Base-by-base conservation (phyloP, 1,140 invertebrate genomes). In the Parapsyche elsis region DNA sequence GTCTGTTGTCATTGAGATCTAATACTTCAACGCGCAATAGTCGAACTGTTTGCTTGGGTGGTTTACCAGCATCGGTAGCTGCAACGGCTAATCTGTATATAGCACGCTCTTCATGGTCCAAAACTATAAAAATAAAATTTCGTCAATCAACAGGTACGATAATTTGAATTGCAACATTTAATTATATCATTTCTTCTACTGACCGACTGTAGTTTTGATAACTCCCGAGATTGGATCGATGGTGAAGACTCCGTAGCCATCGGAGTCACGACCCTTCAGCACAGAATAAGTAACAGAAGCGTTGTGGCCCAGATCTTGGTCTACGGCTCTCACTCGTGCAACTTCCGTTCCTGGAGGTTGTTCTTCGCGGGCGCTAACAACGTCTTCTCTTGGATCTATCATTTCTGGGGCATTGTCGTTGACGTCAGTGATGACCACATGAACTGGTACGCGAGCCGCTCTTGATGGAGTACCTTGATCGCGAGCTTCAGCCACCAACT, bases 381-480 rank as follows among this genome's bases (percentile, higher is more conserved):
- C 92, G 86, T 96, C 94, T 86, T 96, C 94, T 84, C 94, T 92
- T 5, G 95, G 96, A 87, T 97, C 95, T 38, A 96, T 92, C 77
- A 98, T 96, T 86, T 94, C 92, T 10, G 96, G 96, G 9, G 93
- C 91, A 88, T 98, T 98, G 87, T 98, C 97, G 86, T 98, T 98
- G 2, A 96, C 92, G 86, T 98, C 97, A 14, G 92, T 90, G 1
- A 96, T 92, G 78, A 90, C 89, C 0, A 98, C 91, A 82, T 92
- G 90, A 67, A 98, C 88, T 5, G 93, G 90, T 0, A 95, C 94
- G 81, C 95, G 89, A 14, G 93, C 90, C 76, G 93, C 93, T 73
- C 93, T 91, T 0, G 94, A 92, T 0, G 96, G 94, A 0, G 89
- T 90, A 0, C 97, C 97, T 85, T 95, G 93, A 88, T 99, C 97